phyloP scores from a whole-genome alignment of 2,888 invertebrate genomes.

The Sinohyriopsis cumingii region DNA sequence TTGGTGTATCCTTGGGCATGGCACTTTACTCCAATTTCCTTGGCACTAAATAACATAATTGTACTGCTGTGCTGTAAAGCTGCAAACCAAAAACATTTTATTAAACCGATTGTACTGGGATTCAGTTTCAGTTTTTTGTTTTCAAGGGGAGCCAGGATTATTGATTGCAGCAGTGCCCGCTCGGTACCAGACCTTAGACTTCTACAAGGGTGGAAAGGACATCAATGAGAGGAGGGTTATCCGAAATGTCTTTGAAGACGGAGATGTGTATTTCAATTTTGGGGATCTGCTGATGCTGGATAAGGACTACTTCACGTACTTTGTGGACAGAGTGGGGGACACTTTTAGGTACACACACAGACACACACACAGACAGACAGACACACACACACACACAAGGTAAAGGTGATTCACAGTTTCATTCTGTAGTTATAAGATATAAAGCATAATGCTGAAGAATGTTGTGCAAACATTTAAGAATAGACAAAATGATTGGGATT shows the following conservation, averaged over 20 bases:
- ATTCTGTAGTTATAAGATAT: too few species aligned
- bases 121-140: background rate
- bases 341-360: slow-evolving; percentile 57
- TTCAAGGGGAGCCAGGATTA: slow-evolving; percentile 60
- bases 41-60: too few species aligned
- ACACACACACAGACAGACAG: too few species aligned
- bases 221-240: slow-evolving; percentile 94
- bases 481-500: too few species aligned
- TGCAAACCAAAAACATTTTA: too few species aligned
- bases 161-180: slow-evolving; percentile 41
- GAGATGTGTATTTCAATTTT: slow-evolving; percentile 77
- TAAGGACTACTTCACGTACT: slow-evolving; percentile 62
- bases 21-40: too few species aligned
- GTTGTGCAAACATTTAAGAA: too few species aligned
- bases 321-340: slow-evolving; percentile 64
- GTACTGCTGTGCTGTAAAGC: too few species aligned
- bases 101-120: background rate
- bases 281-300: slow-evolving; percentile 61
- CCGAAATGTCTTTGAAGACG: slow-evolving; percentile 86
- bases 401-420: too few species aligned
- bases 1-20: too few species aligned
- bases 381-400: too few species aligned
- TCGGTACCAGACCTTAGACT: slow-evolving; percentile 74
- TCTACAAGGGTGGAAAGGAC: slow-evolving; percentile 84
- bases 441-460: too few species aligned